Base-by-base conservation (phyloP, 1,140 invertebrate species). In the Campodea augens region DNA sequence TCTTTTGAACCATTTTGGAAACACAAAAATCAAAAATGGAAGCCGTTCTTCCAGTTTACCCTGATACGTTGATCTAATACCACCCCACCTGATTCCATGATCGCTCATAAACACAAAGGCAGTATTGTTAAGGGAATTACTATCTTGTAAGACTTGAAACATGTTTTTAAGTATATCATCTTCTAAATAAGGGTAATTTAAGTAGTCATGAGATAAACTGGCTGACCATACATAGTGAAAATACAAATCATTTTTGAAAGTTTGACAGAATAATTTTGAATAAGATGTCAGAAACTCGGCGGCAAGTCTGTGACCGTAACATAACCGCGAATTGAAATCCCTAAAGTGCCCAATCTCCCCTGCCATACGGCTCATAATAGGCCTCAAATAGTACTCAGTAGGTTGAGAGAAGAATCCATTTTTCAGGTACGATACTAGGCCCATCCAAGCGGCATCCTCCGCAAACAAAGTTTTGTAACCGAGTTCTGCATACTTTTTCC, bases 21-120 rank as follows among this genome's bases (percentile, higher is more conserved):
- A 52, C 18, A 61, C 55, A 4, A 72, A 32, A 44, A 61, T 67
- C 47, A 71, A 57, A 48, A 70, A 67, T 15, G 71, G 71, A 23
- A 73, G 53, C 24, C 67, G 49, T 52, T 71, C 69, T 53, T 74
- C 72, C 4, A 70, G 46, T 50, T 65, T 65, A 0, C 71, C 71
- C 3, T 71, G 53, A 43, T 62, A 60, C 0, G 67, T 67, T 36
- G 61, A 49, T 5, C 67, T 45, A 43, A 72, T 63, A 15, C 50
- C 47, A 24, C 67, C 68, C 47, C 64, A 69, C n/a, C 69, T 42
- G 47, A 67, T 60, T 5, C 71, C 72, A 52, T 74, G 71, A 48
- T 73, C 71, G 46, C 67, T 69, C 52, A 66, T 68, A 24, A 70
- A 60, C 36, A 73, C 53, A 0, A 73, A 25, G 1, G 69, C 54